Percentiles rank a stretch among this genome's conserved stretches.
phyloP scores from a whole-genome alignment of 2,113 vertebrate species.

The Pardalotus punctatus region DNA sequence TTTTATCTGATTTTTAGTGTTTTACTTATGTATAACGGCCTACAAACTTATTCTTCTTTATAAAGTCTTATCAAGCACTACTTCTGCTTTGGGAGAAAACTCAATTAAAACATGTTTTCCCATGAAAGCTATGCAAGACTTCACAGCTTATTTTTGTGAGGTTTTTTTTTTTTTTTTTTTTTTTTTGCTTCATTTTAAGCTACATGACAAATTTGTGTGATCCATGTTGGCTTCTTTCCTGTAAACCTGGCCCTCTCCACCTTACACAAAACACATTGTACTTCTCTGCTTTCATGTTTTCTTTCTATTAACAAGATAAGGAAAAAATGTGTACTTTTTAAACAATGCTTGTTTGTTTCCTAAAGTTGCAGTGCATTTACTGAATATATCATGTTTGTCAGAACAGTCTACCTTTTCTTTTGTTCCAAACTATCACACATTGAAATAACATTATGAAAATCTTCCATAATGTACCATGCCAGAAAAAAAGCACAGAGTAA shows the following conservation, averaged over 20 bases:
- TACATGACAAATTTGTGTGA: neutral
- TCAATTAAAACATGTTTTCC: constrained; percentile 39
- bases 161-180: too few relatives aligned
- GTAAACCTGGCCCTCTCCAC: neutral
- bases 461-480: neutral
- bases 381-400: neutral
- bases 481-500: neutral
- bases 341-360: neutral
- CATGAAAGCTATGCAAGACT: neutral
- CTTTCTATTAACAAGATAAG: neutral
- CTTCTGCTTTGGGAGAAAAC: constrained; percentile 28
- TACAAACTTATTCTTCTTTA: constrained; percentile 42
- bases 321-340: neutral
- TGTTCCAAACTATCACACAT: neutral
- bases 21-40: constrained; percentile 27
- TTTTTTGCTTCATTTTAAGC: neutral
- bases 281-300: neutral
- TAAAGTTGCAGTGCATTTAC: neutral
- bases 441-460: neutral
- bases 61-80: neutral
- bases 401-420: neutral
- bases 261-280: neutral
- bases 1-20: constrained; percentile 12
- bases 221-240: neutral
- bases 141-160: neutral